Conservation (phyloP, 2,113 vertebrate species). For the Tympanuchus pallidicinctus region DNA sequence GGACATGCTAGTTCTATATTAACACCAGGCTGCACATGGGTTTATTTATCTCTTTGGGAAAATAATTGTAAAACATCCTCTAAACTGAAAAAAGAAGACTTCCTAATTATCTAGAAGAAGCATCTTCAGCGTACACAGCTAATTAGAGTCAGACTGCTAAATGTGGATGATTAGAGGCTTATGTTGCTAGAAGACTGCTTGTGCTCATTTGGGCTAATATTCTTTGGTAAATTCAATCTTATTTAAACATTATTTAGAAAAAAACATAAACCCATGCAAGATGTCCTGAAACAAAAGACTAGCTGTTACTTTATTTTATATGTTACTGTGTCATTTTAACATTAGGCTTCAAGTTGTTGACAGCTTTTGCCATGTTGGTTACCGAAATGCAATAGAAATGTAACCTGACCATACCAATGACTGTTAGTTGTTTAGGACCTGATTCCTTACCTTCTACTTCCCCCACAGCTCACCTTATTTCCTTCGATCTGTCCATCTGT, state of each 20-base stretch:
- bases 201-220: not conserved
- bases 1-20: not conserved
- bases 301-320: not conserved
- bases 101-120: slow-evolving; percentile 51
- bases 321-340: not conserved
- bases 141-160: slow-evolving; percentile 54
- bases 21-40: not conserved
- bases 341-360: not conserved
- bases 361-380: not conserved
- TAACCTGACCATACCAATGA: not conserved
- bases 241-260: not conserved
- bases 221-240: not conserved
- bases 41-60: slow-evolving; percentile 42
- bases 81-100: not conserved
- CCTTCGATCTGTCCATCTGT: not conserved
- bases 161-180: slow-evolving; percentile 39
- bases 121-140: slow-evolving; percentile 15
- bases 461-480: not conserved
- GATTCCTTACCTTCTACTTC: not conserved
- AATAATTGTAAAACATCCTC: slow-evolving; percentile 1
- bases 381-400: not conserved
- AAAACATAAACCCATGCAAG: not conserved
- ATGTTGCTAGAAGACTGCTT: slow-evolving; percentile 46
- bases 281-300: not conserved
- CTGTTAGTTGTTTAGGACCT: not conserved